These are phyloP conservation scores for Oreotragus oreotragus DNA, from an alignment of 2,113 vertebrate species.

Conservation along the genomic window DNA sequence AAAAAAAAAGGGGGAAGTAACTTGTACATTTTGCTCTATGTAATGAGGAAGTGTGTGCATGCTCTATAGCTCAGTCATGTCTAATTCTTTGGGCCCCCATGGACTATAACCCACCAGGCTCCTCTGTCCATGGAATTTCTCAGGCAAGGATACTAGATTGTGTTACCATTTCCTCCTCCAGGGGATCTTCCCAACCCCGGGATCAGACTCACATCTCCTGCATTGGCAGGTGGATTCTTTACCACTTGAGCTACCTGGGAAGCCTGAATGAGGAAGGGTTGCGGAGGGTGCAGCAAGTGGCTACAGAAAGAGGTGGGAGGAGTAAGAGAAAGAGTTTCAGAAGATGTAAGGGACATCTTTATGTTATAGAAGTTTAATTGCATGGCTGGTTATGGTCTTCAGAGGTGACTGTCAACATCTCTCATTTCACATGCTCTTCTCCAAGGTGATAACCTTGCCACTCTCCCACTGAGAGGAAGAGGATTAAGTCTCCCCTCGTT, in stretches of 20 bases:
- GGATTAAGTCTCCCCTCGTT: not conserved
- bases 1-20: not conserved
- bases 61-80: not conserved
- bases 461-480: not conserved
- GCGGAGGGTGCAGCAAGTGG: too few relatives aligned
- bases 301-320: not conserved
- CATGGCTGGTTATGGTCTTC: not conserved
- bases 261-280: not conserved
- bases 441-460: not conserved
- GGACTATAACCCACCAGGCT: not conserved
- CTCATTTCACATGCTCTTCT: not conserved
- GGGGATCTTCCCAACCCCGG: not conserved
- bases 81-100: not conserved
- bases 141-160: not conserved
- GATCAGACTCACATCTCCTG: not conserved
- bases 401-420: not conserved
- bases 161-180: not conserved
- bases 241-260: not conserved
- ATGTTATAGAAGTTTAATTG: not conserved
- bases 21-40: not conserved
- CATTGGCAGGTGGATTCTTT: not conserved
- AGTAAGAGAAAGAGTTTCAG: not conserved
- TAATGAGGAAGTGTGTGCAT: not conserved
- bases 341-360: not conserved
- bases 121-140: not conserved